phyloP scores from a whole-genome alignment of 2,113 vertebrate species.

The Notothenia coriiceps region DNA sequence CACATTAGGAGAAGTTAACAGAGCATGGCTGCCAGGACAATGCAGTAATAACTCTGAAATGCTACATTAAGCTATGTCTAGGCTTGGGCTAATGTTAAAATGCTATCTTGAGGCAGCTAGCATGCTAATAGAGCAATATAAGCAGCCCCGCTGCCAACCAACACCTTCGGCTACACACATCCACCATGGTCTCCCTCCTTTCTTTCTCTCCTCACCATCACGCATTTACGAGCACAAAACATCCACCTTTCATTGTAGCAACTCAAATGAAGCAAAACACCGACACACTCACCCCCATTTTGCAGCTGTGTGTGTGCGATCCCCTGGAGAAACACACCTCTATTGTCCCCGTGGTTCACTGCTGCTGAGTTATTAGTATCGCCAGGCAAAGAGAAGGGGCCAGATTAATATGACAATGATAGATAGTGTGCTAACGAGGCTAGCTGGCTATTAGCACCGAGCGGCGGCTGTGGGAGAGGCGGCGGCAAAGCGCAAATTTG shows the following conservation, averaged over 20 bases:
- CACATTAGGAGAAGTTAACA: slow-evolving; percentile 20
- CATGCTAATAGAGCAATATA: slow-evolving; percentile 21
- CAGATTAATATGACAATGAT: slow-evolving; percentile 72
- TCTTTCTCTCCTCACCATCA: slow-evolving; percentile 32
- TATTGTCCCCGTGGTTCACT: slow-evolving; percentile 67
- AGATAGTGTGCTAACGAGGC: slow-evolving; percentile 62
- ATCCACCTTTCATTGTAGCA: slow-evolving; percentile 18
- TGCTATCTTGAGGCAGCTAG: slow-evolving; percentile 30
- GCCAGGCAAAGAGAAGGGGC: slow-evolving; percentile 49
- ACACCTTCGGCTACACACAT: slow-evolving; percentile 52
- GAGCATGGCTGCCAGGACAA: neutral
- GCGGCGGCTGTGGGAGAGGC: neutral
- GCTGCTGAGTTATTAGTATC: slow-evolving; percentile 57
- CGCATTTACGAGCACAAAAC: slow-evolving; percentile 22
- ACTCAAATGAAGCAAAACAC: slow-evolving; percentile 1
- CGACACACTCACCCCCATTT: slow-evolving; percentile 78
- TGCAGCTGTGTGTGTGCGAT: slow-evolving; percentile 49
- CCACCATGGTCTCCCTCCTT: slow-evolving; percentile 51
- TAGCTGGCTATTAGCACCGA: slow-evolving; percentile 38
- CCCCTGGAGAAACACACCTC: slow-evolving; percentile 60
- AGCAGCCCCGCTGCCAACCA: slow-evolving; percentile 19
- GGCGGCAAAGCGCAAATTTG: neutral
- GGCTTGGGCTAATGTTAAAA: neutral
- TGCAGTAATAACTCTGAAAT: slow-evolving; percentile 4
- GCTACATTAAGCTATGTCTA: neutral